Evolutionary conservation across 2,113 vertebrate genomes (phyloP), one percentile per base, ranked within the genome.

Genomic region (Cryptomyrus ogoouensis): DNA sequence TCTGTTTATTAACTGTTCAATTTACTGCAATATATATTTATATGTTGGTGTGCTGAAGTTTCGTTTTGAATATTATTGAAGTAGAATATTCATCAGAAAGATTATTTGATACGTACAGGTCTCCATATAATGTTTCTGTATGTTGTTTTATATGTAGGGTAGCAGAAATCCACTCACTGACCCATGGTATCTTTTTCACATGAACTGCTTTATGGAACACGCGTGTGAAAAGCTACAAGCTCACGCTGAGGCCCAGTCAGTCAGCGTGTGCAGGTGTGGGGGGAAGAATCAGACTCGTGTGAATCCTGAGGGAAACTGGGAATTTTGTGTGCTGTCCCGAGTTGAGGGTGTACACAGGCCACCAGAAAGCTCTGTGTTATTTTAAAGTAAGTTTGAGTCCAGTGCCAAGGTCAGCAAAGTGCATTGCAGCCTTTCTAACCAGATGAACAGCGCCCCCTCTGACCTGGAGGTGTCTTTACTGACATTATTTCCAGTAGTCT

Each of bases 1-100:
- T 83, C 7, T 8, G 89, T 90, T 90, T 70, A 70, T 70, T 91
- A 88, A 70, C 90, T 92, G 90, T 95, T 90, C 90, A 89, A 89
- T 91, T 93, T 93, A 90, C 49, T 88, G 17, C 52, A 27, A 2
- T n/a, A 77, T 87, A 90, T 95, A 94, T 94, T 95, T 94, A 94
- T 95, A 93, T 89, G 91, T 91, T 90, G 90, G 92, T 91, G 89
- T 91, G 89, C 58, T 89, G 83, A 24, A 50, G 46, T 84, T 95
- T 94, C 93, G 94, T 93, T 92, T 93, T 49, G 10, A 93, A 91
- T 93, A 58, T 94, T 93, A 58, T 87, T 90, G 42, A 39, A 50
- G 84, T 85, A 52, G 58, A 87, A 52, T 77, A 87, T 90, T 50
- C 62, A 90, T 39, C 85, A 49, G 62, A 52, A 90, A n/a, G 27